Base-by-base conservation (phyloP, 2,797 vertebrate genomes). In the Smutsia gigantea region DNA sequence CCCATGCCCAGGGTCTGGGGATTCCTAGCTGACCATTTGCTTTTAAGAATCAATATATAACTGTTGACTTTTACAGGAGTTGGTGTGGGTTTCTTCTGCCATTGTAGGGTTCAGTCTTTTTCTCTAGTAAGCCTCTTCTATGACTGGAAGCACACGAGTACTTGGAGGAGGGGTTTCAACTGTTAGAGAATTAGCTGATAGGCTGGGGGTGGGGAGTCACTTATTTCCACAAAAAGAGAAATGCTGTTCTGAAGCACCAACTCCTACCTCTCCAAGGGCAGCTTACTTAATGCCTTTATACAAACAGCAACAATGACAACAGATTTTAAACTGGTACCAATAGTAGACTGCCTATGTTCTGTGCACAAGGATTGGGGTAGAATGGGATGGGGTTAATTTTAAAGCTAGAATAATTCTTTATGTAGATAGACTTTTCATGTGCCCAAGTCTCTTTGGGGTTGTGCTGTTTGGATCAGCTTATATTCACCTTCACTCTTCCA, bases 401-500 rank as follows among this genome's bases (percentile, higher is more conserved):
- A 97, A 74, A 92, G 85, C 37, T 55, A 27, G 34, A 23, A 53
- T 29, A 87, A 64, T 81, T 93, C 74, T 90, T 77, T 63, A 88
- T 46, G 74, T 25, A 42, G 18, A 82, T 27, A 81, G 61, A 85
- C 27, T 72, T 85, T 86, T 42, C 39, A 69, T 59, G 51, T 90
- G 49, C 78, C 77, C 72, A 42, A 17, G 92, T 93, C 66, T 95
- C 91, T 95, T 85, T 96, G 86, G 95, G 90, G 87, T 94, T 78
- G 51, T 18, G 18, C 29, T 85, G 61, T 63, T 93, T 81, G 79
- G 88, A 93, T 94, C 90, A 91, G 87, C 72, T 83, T 79, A 69
- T 53, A 19, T 77, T 84, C 69, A 68, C 29, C 64, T 95, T 93
- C 59, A 21, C 15, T 71, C 49, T 88, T 89, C 75, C 49, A 13